Base-by-base conservation (phyloP, 2,888 invertebrate species). In the Griposia aprilina region DNA sequence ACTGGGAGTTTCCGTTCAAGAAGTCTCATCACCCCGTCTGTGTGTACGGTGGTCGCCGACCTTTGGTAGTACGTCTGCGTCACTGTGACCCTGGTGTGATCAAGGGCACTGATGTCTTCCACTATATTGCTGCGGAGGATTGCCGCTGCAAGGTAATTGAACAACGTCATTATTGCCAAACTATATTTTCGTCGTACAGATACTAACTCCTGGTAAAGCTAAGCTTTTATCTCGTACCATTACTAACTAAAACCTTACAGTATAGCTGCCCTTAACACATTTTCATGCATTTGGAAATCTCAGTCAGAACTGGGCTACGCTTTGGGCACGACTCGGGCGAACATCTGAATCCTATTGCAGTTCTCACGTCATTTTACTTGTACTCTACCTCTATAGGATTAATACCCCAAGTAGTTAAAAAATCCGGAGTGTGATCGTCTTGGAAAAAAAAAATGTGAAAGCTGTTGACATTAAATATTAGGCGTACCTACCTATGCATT, bases 1-100 rank as follows among this genome's bases (percentile, higher is more conserved):
- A 98, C 92, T 98, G 98, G 98, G 97, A 98, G 91, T 98, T 98
- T 91, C 98, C 98, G 0, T 98, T 97, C 94, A 98, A 98, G 93
- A 97, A 98, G 83, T 98, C 98, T 1, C 97, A 97, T 89, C 98
- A 99, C 92, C 98, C 98, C 0, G 98, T 98, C 1, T 99, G 98
- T 93, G 97, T 98, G 70, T 98, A 98, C 92, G 98, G 97, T 0
- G 97, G 97, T 0, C 97, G 98, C 2, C 97, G 97, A 74, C 96
- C 97, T 1, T 96, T 97, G 7, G 94, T 97, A 80, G 98, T 98
- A 0, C 96, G 95, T 13, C 94, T 98, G 50, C 96, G 97, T 2
- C 97, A 98, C 92, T 99, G 98, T 90, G 98, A 98, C 87, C 97
- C 97, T 0, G 98, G 97, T 4, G 98, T 97, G 0, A 94, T 96